Conservation (phyloP, 2,113 vertebrate species). For the Prunella fulvescens region DNA sequence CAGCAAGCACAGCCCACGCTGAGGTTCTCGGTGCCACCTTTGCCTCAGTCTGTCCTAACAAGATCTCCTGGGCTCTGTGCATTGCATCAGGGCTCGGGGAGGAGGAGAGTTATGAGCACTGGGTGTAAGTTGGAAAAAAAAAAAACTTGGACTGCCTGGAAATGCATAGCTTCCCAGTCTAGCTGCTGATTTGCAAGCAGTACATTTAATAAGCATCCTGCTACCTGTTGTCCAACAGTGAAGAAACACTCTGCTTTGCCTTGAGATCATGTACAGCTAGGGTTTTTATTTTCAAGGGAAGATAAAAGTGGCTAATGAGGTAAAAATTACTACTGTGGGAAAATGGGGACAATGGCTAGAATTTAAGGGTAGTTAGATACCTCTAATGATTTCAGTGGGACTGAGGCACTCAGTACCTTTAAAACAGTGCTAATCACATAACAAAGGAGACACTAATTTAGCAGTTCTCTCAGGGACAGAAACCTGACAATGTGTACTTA, state of each 20-base stretch:
- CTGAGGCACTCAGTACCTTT: not conserved
- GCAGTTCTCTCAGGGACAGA: not conserved
- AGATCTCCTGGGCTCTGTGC: not conserved
- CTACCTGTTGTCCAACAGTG: slow-evolving; percentile 1
- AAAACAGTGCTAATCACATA: not conserved
- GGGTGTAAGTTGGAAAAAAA: not conserved
- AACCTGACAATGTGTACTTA: not conserved
- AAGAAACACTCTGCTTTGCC: not conserved
- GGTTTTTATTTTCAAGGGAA: not conserved
- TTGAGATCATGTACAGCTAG: not conserved
- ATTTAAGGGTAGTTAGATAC: slow-evolving; percentile 1
- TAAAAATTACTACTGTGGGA: not conserved
- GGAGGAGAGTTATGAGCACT: not conserved
- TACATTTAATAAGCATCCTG: slow-evolving; percentile 11
- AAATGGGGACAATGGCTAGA: not conserved
- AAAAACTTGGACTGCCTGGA: not conserved
- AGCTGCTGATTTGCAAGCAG: not conserved
- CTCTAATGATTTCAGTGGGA: not conserved
- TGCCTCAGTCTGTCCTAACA: not conserved
- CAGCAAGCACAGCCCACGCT: not conserved
- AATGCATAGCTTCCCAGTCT: not conserved
- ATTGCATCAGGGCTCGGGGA: not conserved
- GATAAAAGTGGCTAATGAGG: not conserved
- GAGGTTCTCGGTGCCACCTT: not conserved
- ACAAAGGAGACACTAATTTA: not conserved